These are phyloP conservation scores for Cataglyphis altisquamis DNA, from an alignment of 2,888 invertebrate species.

Conservation along the genomic window DNA sequence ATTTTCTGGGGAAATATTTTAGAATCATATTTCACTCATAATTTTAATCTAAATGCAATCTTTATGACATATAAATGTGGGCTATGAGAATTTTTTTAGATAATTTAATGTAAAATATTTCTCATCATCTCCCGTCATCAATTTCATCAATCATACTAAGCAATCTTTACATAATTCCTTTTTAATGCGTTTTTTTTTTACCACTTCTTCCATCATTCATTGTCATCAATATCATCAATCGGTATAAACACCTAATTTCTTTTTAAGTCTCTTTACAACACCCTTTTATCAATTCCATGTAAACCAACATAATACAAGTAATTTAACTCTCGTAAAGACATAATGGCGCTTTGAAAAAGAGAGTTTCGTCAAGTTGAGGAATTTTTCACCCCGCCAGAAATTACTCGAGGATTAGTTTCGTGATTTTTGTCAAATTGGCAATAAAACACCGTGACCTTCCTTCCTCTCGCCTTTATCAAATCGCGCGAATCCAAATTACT, in stretches of 20 bases:
- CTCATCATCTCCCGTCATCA: background rate
- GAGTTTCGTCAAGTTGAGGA: background rate
- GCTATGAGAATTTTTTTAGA: background rate
- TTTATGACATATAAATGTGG: background rate
- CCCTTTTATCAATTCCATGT: background rate
- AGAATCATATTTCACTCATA: background rate
- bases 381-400: background rate
- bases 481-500: background rate
- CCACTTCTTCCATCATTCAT: background rate
- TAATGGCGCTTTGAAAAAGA: background rate
- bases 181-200: background rate
- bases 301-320: background rate
- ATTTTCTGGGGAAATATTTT: background rate
- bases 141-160: background rate
- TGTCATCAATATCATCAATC: slow-evolving; percentile 1
- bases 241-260: slow-evolving; percentile 1
- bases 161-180: background rate
- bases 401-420: background rate
- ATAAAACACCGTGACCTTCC: background rate
- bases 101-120: background rate
- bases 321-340: background rate
- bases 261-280: background rate
- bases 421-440: background rate
- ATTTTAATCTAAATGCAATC: slow-evolving; percentile 29
- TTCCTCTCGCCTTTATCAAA: background rate